Conservation (phyloP, 2,113 vertebrate genomes). For the Ailuropoda melanoleuca region DNA sequence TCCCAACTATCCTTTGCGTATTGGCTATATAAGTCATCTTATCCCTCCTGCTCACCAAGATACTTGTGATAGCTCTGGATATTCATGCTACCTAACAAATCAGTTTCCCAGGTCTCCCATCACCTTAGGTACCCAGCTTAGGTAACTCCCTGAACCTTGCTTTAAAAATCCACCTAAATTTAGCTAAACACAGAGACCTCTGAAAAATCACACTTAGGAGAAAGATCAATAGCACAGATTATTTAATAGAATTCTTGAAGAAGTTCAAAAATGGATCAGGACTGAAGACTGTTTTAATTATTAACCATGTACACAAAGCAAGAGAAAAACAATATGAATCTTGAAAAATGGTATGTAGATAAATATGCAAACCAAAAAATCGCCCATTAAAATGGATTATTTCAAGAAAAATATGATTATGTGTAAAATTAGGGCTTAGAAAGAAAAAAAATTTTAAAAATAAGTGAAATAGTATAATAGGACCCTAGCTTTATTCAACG, state of each 20-base stretch:
- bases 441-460: not conserved
- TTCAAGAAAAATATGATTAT: not conserved
- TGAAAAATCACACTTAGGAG: not conserved
- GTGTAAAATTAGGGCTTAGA: not conserved
- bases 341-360: not conserved
- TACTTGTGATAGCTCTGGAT: not conserved
- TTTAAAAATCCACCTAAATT: not conserved
- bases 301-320: not conserved
- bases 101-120: not conserved
- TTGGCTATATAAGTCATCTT: not conserved
- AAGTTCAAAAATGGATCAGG: not conserved
- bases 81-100: not conserved
- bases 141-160: not conserved
- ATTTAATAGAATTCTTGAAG: not conserved
- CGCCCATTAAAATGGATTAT: not conserved
- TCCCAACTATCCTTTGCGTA: not conserved
- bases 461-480: not conserved
- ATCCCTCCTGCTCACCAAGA: not conserved
- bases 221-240: not conserved
- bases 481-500: not conserved
- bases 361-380: not conserved
- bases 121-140: rapidly evolving
- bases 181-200: not conserved
- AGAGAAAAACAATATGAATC: not conserved
- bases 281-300: not conserved